Base-by-base conservation (phyloP, 2,113 vertebrate species). In the Tenrec ecaudatus region DNA sequence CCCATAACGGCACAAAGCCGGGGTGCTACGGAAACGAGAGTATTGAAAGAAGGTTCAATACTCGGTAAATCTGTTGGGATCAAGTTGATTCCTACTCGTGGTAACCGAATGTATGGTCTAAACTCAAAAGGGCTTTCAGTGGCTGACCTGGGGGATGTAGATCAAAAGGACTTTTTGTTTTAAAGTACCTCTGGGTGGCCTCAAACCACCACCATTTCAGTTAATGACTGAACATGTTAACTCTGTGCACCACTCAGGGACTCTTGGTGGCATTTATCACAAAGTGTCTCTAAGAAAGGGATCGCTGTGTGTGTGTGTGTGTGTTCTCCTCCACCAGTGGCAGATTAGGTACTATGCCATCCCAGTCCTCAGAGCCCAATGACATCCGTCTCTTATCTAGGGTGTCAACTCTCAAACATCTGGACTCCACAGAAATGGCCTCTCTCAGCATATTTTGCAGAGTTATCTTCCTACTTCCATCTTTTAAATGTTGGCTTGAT, bases 1-100 rank as follows among this genome's bases (percentile, higher is more conserved):
- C 14, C 22, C 60, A 14, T 4, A 80, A 25, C 27, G 60, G 25
- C 73, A 77, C 3, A 58, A 23, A 87, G 23, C n/a, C 27, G 31
- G 31, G 5, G 7, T 58, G 17, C 9, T 47, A 33, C 23, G 60
- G 68, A 94, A 82, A 1, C 33, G n/a, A 9, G 31, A 83, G 20
- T 27, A 78, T 80, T 43, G 43, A 86, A 88, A 90, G 82, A 82
- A 78, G 78, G 82, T 76, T 62, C 78, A 75, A 6, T 68, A 85
- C 58, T 71, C 69, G 69, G 20, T 71, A 71, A 71, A 33, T 16
- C 12, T 31, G 68, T 33, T 33, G 68, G 9, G 31, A 71, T 19
- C 16, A 71, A n/a, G 31, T 71, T 15, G 16, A 19, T 33, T 71
- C 31, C 16, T 2, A 33, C 31, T 71, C 31, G 19, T 71, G 68